Percentiles rank a stretch among this genome's conserved stretches.
These are phyloP conservation scores for Apodemia zela DNA, from an alignment of 2,888 invertebrate genomes.

Conservation along the genomic window DNA sequence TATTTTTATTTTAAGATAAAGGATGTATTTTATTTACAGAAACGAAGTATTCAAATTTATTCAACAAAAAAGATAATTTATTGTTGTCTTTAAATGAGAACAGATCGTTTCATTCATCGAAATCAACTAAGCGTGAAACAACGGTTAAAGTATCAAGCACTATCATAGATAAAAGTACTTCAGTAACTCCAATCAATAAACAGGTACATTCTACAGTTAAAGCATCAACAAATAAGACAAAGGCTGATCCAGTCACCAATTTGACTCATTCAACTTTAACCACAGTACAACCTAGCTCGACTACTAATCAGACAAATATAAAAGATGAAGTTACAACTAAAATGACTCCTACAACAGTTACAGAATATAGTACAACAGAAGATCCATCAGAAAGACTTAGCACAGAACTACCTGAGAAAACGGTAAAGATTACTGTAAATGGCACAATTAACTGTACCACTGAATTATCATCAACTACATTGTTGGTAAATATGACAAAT, in stretches of 20 bases:
- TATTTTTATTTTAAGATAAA: too few species aligned
- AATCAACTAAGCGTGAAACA: slow-evolving; percentile 45
- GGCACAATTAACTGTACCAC: slow-evolving; percentile 72
- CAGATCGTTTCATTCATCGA: slow-evolving; percentile 48
- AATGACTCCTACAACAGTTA: slow-evolving; percentile 30
- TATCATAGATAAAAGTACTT: slow-evolving; percentile 41
- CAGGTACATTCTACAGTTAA: slow-evolving; percentile 49
- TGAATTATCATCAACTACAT: slow-evolving; percentile 62
- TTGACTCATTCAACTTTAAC: slow-evolving; percentile 32
- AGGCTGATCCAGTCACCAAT: slow-evolving; percentile 39
- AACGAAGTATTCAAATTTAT: slow-evolving; percentile 26
- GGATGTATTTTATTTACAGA: slow-evolving; percentile 26
- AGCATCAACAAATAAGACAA: slow-evolving; percentile 60
- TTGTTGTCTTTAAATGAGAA: slow-evolving; percentile 46
- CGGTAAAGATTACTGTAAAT: slow-evolving; percentile 62
- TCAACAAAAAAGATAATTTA: slow-evolving; percentile 36
- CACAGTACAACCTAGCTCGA: slow-evolving; percentile 27
- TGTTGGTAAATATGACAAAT: slow-evolving; percentile 49
- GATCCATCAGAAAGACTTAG: slow-evolving; percentile 31
- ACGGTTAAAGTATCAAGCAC: slow-evolving; percentile 44
- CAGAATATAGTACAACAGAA: slow-evolving; percentile 35
- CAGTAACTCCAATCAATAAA: slow-evolving; percentile 41
- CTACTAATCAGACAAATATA: slow-evolving; percentile 29
- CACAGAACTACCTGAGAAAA: slow-evolving; percentile 58
- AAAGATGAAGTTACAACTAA: slow-evolving; percentile 32